These are phyloP conservation scores for Saccopteryx bilineata DNA, from an alignment of 2,113 vertebrate genomes.

Conservation along the genomic window DNA sequence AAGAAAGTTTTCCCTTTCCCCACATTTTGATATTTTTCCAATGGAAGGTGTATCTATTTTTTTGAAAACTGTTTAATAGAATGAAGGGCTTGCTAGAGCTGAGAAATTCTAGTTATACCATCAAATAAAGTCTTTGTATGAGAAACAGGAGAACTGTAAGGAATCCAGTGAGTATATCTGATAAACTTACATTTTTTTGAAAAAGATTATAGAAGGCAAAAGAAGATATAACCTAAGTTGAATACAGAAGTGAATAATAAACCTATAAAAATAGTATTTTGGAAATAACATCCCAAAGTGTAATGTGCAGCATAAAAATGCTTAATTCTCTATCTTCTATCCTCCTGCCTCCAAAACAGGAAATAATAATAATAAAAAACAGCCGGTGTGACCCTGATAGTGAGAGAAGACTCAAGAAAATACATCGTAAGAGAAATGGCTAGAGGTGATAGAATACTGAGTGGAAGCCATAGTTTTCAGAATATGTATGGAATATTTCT, in stretches of 20 bases:
- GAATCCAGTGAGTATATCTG: not conserved
- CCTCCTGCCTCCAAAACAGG: not conserved
- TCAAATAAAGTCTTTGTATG: conserved; percentile 13
- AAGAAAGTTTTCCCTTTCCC: conserved; percentile 18
- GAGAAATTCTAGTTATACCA: conserved; percentile 12
- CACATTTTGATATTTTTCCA: not conserved
- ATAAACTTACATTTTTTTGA: not conserved
- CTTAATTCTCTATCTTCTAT: not conserved
- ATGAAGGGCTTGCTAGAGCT: not conserved
- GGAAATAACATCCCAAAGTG: not conserved
- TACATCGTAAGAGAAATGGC: not conserved
- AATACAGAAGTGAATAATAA: conserved; percentile 6
- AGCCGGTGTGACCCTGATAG: not conserved
- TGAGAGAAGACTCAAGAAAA: not conserved
- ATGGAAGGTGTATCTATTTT: not conserved
- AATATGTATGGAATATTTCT: not conserved
- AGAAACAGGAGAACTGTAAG: conserved; percentile 10
- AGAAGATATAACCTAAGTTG: conserved; percentile 6
- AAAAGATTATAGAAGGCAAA: conserved; percentile 6
- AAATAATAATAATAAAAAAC: not conserved
- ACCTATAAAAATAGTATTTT: conserved; percentile 12
- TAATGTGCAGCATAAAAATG: not conserved
- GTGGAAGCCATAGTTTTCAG: not conserved
- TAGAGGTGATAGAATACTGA: not conserved
- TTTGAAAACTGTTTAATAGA: not conserved